Base-by-base conservation (phyloP, 2,797 vertebrate species). In the Oceanodroma leucorhoa region DNA sequence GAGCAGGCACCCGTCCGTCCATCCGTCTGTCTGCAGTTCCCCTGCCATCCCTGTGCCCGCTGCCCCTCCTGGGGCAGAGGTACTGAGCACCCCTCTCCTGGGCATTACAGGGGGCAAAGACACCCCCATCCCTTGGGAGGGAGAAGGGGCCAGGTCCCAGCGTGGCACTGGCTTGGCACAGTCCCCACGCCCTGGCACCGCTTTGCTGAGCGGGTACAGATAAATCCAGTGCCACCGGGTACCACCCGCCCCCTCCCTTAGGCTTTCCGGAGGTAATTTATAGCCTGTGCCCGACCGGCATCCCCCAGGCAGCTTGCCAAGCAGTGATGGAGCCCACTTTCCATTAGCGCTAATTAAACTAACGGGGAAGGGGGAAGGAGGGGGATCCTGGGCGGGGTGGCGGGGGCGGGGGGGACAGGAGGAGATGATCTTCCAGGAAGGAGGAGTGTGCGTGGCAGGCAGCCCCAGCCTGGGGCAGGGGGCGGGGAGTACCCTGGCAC, bases 261-360 rank as follows among this genome's bases (percentile, higher is more conserved):
- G 66, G 80, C 89, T 93, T 89, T 96, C 88, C 22, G 11, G 88
- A 86, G 93, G 66, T 94, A 95, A 97, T 95, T 97, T 94, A 96
- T 95, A 96, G 87, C 93, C 75, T 69, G 23, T 66, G 58, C 66
- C 91, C 5, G 9, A 65, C 85, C 91, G 94, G 96, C 93, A 93
- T 96, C 96, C 95, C 93, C 79, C n/a, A 1, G 97, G 97, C 96
- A 62, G 91, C 48, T 85, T 88, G 97, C 97, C 97, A 98, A 88
- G 91, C 14, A 0, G 79, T 95, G 95, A 95, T 96, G 94, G 96
- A 96, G 87, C 89, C 93, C 95, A 79, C 95, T 96, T 97, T 97
- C 97, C 97, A 97, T 97, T 97, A 97, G 96, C 1, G 6, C 95
- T 98, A 98, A 98, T 98, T 97, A 97, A 96, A 94, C 94, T 93